Percentiles rank a stretch among this genome's conserved stretches.
Evolutionary conservation across 2,113 vertebrate species (phyloP).

Genomic region (Todiramphus saurophagus): DNA sequence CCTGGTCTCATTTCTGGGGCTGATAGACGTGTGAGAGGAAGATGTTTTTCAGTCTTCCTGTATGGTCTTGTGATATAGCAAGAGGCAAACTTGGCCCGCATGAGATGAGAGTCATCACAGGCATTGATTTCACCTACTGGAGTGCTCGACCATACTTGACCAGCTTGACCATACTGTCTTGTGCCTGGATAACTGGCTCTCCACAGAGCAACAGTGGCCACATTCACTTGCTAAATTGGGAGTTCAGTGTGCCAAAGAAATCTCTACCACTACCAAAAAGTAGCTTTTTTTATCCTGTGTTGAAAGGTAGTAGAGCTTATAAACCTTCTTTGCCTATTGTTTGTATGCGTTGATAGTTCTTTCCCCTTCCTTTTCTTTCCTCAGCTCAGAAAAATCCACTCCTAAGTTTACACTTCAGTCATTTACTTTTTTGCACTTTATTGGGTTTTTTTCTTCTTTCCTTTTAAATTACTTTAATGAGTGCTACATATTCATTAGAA

Average conservation of each 20-base stretch:
- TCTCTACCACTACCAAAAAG: neutral
- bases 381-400: neutral
- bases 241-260: neutral
- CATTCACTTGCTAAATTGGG: neutral
- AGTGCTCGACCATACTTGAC: neutral
- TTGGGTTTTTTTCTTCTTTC: neutral
- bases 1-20: neutral
- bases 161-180: neutral
- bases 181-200: neutral
- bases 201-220: accelerated
- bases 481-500: neutral
- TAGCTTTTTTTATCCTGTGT: neutral
- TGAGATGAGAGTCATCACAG: neutral
- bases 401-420: neutral
- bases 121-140: neutral
- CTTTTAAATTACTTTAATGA: neutral
- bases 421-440: neutral
- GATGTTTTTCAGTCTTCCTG: neutral
- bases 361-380: neutral
- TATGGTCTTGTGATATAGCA: neutral
- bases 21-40: neutral
- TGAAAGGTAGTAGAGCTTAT: neutral
- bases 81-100: neutral
- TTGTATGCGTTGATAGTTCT: neutral
- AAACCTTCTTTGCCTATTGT: neutral